phyloP scores from a whole-genome alignment of 1,140 invertebrate species.

The Anastatus disparis region DNA sequence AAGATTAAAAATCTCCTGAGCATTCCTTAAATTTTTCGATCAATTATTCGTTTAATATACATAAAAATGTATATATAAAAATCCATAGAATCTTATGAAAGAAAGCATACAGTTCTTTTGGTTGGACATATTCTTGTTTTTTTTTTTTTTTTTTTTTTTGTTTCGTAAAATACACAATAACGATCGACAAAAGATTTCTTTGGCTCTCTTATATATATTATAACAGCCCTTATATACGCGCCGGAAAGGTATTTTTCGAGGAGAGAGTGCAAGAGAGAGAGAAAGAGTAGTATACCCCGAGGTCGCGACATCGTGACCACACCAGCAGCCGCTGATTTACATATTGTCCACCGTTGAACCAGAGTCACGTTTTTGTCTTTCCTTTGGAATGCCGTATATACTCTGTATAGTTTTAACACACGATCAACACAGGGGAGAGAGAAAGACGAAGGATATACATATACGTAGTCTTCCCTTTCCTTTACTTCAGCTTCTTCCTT shows the following conservation, averaged over 20 bases:
- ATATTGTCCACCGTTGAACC: constrained; percentile 42
- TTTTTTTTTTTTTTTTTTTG: no score
- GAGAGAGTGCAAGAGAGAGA: constrained; percentile 1
- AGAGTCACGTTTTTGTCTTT: constrained; percentile 42
- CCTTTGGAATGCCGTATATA: constrained; percentile 41
- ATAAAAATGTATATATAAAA: no score
- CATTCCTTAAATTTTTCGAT: no score
- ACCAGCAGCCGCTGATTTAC: constrained; percentile 41
- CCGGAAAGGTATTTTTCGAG: neutral
- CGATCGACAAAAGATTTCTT: neutral
- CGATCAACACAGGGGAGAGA: neutral
- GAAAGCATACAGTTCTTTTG: no score
- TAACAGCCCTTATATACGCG: neutral
- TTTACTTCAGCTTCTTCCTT: constrained; percentile 37
- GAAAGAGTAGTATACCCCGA: neutral
- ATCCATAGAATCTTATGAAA: no score
- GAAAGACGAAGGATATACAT: constrained; percentile 25
- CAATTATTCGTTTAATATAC: no score
- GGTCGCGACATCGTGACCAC: constrained; percentile 44
- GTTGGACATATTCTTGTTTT: no score
- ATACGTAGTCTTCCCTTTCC: neutral
- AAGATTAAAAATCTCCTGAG: no score
- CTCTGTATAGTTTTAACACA: neutral
- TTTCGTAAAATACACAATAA: neutral
- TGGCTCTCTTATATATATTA: constrained; percentile 5